Conservation (phyloP, 1,140 invertebrate genomes). For the Triops longicaudatus region DNA sequence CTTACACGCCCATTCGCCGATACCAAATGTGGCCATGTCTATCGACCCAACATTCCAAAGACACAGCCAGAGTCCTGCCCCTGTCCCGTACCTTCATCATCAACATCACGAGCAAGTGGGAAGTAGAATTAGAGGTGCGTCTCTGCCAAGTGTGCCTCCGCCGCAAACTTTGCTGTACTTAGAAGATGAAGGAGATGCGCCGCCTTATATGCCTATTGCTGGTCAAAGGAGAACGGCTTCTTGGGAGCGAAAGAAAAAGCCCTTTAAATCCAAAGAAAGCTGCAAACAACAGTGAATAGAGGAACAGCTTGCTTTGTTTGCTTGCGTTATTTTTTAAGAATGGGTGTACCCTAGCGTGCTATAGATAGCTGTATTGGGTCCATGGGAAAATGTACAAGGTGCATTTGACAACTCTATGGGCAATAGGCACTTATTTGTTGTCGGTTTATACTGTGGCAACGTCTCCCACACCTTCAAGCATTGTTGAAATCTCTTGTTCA, state of each 20-base stretch:
- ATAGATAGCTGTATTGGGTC: neutral
- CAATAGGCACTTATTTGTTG: neutral
- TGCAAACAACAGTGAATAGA: neutral
- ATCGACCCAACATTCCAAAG: neutral
- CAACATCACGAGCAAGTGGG: neutral
- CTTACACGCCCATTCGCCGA: conserved; percentile 1
- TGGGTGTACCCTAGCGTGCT: neutral
- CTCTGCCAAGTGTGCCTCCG: conserved; percentile 9
- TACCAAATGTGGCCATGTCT: neutral
- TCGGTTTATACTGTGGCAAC: neutral
- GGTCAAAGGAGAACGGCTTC: neutral
- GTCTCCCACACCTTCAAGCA: neutral
- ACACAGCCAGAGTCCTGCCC: neutral
- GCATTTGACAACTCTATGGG: neutral
- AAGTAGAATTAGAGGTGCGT: neutral
- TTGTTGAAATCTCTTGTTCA: neutral
- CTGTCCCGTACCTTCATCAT: neutral
- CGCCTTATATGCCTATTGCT: conserved; percentile 11
- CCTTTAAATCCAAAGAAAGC: neutral
- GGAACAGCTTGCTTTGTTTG: neutral
- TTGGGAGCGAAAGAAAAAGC: neutral
- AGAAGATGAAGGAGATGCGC: neutral
- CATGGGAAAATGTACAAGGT: neutral
- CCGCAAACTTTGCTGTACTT: neutral
- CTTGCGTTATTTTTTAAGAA: neutral